Conservation (phyloP, 2,113 vertebrate species). For the Struthidea cinerea region DNA sequence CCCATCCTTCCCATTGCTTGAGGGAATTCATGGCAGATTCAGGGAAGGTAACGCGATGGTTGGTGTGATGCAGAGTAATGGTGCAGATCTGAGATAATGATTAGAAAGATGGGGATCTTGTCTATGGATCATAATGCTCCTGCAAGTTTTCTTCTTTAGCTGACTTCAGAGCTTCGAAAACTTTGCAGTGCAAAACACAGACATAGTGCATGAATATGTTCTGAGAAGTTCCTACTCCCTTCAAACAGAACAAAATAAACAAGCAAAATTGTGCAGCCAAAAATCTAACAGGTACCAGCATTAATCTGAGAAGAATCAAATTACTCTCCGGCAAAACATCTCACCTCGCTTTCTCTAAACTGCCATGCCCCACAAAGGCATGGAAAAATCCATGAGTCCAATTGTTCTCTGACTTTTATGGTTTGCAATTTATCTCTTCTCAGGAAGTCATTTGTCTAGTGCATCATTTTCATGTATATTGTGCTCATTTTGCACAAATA, state of each 20-base stretch:
- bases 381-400: background rate
- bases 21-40: background rate
- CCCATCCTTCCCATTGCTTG: background rate
- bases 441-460: background rate
- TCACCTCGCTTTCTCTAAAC: background rate
- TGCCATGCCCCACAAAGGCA: background rate
- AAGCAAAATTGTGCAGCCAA: background rate
- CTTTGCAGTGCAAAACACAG: background rate
- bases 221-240: background rate
- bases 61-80: background rate
- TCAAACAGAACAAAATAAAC: background rate
- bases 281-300: fast-evolving
- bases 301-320: background rate
- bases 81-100: background rate
- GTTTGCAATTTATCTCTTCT: background rate
- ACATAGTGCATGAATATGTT: background rate
- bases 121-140: background rate
- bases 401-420: background rate
- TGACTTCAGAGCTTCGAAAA: background rate
- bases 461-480: background rate
- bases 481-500: background rate
- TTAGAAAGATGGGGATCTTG: background rate
- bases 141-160: background rate
- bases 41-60: background rate
- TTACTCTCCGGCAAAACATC: background rate